Evolutionary conservation across 2,888 invertebrate species (phyloP), one percentile per base, ranked within the genome.

Genomic region (Bembecia ichneumoniformis): DNA sequence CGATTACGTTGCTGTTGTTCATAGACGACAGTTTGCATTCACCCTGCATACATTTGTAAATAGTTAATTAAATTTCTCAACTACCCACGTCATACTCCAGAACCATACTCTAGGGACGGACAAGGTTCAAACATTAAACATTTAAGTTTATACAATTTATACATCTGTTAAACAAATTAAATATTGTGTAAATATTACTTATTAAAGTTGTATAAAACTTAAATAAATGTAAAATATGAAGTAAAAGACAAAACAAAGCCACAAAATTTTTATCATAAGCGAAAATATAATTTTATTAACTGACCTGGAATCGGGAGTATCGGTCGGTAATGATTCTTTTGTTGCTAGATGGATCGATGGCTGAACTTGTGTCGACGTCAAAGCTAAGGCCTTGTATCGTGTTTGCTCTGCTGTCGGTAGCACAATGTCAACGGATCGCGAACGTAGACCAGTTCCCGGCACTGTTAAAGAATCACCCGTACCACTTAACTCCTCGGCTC

Each of bases 391-490:
- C 66, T 95, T 95, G 77, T 95, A 96, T 57, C 94, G 89, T 28
- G 94, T 93, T 77, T 95, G 94, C 64, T 94, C 93, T 53, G 94
- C 93, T 9, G 95, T 95, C 28, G 96, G 96, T 58, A 96, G 81
- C 47, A 95, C 95, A 65, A 96, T 96, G 78, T 96, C 96, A 54
- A 96, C 95, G 46, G 95, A 95, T 54, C 94, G 90, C 35, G 95
- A 95, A 47, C 96, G 88, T 35, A 93, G 89, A 55, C 91, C 91
- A 52, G 91, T 89, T 48, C 91, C 92, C 3, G 94, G 94, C 51
- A 94, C 94, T 51, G 91, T 90, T 55, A 93, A 82, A 47, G 89
- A 89, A 53, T 88, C 87, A 49, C 86, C 88, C 20, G 87, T 89
- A 49, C 90, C 90, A 62, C 92, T 90, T 57, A 93, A 69, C 67